phyloP scores from a whole-genome alignment of 2,888 invertebrate species.

The Rhagophthalmus giganteus region DNA sequence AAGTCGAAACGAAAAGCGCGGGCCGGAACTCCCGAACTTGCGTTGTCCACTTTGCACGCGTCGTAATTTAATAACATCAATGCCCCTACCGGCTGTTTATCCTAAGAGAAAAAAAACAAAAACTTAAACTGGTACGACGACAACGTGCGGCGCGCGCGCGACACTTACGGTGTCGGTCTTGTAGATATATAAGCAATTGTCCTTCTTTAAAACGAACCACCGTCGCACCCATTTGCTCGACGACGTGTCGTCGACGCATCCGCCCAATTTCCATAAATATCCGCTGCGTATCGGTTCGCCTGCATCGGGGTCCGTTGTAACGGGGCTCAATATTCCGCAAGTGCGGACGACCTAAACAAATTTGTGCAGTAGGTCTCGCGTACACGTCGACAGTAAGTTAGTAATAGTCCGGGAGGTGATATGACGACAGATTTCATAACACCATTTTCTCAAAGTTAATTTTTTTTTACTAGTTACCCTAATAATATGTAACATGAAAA shows the following conservation, averaged over 20 bases:
- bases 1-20: conserved; percentile 68
- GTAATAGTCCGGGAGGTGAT: too few relatives aligned
- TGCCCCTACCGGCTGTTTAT: conserved; percentile 86
- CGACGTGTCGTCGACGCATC: conserved; percentile 59
- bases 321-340: conserved; percentile 75
- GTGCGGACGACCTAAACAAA: conserved; percentile 74
- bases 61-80: conserved; percentile 84
- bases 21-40: conserved; percentile 67
- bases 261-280: conserved; percentile 75
- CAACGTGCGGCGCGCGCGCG: too few relatives aligned
- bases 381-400: too few relatives aligned
- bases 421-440: too few relatives aligned
- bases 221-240: conserved; percentile 79
- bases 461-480: too few relatives aligned
- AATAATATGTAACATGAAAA: too few relatives aligned
- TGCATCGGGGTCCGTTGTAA: conserved; percentile 65
- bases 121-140: neutral
- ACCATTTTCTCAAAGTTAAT: too few relatives aligned
- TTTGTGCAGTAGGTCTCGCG: too few relatives aligned
- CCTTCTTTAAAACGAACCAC: conserved; percentile 89
- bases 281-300: conserved; percentile 70
- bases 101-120: conserved; percentile 65
- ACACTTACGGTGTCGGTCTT: conserved; percentile 88
- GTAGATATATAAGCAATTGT: conserved; percentile 94
- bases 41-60: conserved; percentile 61